A percentile compares a stretch with the other conserved stretches of the same genome.
Conservation (phyloP, 2,797 vertebrate species). For the Myripristis murdjan region DNA sequence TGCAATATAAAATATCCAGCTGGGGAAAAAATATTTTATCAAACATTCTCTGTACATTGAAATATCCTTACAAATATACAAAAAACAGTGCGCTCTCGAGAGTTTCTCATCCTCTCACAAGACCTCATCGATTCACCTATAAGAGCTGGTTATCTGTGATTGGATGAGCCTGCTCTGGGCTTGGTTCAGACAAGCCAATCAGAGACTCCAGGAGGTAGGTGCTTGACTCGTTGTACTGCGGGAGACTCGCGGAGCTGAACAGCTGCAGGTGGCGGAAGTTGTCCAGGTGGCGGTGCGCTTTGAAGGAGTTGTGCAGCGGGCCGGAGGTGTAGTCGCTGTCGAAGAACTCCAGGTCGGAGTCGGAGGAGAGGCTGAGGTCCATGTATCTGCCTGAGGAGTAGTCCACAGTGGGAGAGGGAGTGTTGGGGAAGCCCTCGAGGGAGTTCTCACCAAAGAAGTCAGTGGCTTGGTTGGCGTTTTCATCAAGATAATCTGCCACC, state of each 20-base stretch:
- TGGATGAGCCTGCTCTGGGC: constrained; percentile 77
- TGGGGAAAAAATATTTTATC: constrained; percentile 49
- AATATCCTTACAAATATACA: constrained; percentile 60
- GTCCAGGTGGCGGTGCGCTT: constrained; percentile 86
- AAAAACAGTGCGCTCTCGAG: constrained; percentile 43
- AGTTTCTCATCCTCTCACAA: constrained; percentile 17
- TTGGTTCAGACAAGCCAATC: constrained; percentile 88
- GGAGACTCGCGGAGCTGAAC: constrained; percentile 82
- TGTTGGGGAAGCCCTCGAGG: constrained; percentile 75
- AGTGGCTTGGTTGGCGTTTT: constrained; percentile 91
- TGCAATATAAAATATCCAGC: constrained; percentile 55
- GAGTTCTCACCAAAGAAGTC: constrained; percentile 80
- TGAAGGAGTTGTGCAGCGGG: constrained; percentile 90
- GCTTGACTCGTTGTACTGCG: constrained; percentile 84
- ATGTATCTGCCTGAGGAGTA: constrained; percentile 86
- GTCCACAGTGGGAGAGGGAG: constrained; percentile 77
- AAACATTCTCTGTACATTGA: constrained; percentile 53
- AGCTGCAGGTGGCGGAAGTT: constrained; percentile 86
- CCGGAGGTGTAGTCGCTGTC: constrained; percentile 92
- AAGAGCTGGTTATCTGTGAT: constrained; percentile 83
- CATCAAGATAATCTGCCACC: constrained; percentile 86
- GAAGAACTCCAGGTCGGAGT: constrained; percentile 93
- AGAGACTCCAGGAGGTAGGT: constrained; percentile 93
- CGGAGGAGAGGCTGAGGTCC: constrained; percentile 93
- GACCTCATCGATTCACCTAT: constrained; percentile 77